Evolutionary conservation across 2,888 invertebrate species (phyloP), one percentile per base, ranked within the genome.

Genomic region (Terebella lapidaria): DNA sequence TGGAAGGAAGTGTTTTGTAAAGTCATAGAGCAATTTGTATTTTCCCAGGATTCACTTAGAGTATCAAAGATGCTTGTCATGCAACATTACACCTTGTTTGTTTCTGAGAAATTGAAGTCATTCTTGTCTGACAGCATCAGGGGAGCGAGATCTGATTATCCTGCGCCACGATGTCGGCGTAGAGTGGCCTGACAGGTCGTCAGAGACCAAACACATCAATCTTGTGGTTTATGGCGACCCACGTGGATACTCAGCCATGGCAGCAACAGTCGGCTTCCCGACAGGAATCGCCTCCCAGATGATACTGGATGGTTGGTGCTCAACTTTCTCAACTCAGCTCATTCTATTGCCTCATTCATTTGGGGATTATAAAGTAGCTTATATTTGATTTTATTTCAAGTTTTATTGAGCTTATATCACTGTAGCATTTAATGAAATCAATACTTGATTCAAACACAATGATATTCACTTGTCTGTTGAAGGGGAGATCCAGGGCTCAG

Each of bases 211-310:
- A 54, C 91, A 83, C 87, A 82, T 85, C 65, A 82, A 83, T 66
- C 86, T 97, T 82, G 91, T 96, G 0, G 89, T 89, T 58, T 94
- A 99, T 70, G 97, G 97, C 0, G 83, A 84, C 22, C 72, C 79
- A 4, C 68, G 77, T 58, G 89, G 90, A 0, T 92, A 92, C 80
- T 94, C 96, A 0, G 99, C 99, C 27, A 99, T 99, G 99, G 90
- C 93, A 0, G 87, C 90, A 73, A 91, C 92, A 5, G 94, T 94
- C 5, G 94, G 94, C 25, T 92, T 88, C 83, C 97, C 89, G 0
- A 89, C 94, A 3, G 99, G 93, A 24, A 97, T 99, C 71, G 94
- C 96, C 1, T 88, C 94, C 0, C 94, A 94, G 82, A 99, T 99
- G 99, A 87, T 99, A 63, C 84, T 99, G 18, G 94, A 95, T 81